Base-by-base conservation (phyloP, 2,113 vertebrate genomes). In the Synchiropus splendidus region DNA sequence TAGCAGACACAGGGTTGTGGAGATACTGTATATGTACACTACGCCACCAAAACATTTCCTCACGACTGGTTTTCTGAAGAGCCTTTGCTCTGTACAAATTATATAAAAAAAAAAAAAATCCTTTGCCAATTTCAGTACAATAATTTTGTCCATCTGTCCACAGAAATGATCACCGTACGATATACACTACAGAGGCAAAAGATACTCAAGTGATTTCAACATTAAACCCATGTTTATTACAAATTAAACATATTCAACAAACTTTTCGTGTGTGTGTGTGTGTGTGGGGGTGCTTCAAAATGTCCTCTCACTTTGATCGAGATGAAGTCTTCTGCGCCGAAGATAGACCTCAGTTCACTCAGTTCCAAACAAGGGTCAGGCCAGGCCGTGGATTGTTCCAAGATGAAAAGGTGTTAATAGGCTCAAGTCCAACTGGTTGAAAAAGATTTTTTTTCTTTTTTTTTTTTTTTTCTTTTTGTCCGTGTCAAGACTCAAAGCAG, bases 21-120 rank as follows among this genome's bases (percentile, higher is more conserved):
- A 79, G 64, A 78, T 79, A n/a, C n/a, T n/a, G n/a, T n/a, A 80
- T 84, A 86, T 86, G 74, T 86, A 86, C 83, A 86, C 66, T 67
- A 82, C 62, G 76, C 70, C 78, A 83, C 65, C 59, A 51, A 80
- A 42, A 75, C 46, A 72, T 44, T 18, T 43, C n/a, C 32, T 18
- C 78, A 80, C 78, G 78, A 79, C 74, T 66, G 74, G 57, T 68
- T 78, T 40, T 48, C 59, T 58, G 21, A 70, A 74, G 62, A 78
- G 66, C 71, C 67, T 72, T 67, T 45, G 54, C 79, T 70, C 41
- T 16, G 45, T 62, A 66, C 54, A 35, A 44, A 27, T 27, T 5
- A 8, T 27, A 5, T 27, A 8, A 27, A 27, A 27, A 27, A 8
- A 54, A 42, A 46, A 40, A 58, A 36, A 33, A 45, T 33, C 39